phyloP scores from a whole-genome alignment of 2,888 invertebrate species.

The Epicampocera succincta region DNA sequence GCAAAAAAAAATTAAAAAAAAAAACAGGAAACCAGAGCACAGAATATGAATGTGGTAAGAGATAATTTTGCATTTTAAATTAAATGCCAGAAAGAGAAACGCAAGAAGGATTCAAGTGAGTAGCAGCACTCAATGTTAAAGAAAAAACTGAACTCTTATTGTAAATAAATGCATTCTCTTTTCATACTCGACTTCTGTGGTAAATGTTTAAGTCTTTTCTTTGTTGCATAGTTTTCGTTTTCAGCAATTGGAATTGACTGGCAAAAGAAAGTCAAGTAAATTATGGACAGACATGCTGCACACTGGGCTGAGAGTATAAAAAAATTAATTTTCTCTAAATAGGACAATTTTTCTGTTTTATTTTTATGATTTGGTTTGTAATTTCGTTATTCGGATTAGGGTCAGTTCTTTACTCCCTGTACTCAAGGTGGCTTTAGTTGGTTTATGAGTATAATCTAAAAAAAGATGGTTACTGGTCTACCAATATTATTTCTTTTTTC shows the following conservation, averaged over 20 bases:
- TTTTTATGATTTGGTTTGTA: no score
- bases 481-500: no score
- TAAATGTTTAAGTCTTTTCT: conserved; percentile 37
- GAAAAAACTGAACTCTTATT: conserved; percentile 10
- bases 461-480: no score
- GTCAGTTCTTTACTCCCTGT: no score
- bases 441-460: no score
- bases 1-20: neutral
- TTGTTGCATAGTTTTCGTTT: neutral
- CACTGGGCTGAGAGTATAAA: neutral
- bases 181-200: conserved; percentile 45
- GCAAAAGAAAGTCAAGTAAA: conserved; percentile 49
- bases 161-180: conserved; percentile 46
- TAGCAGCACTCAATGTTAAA: neutral
- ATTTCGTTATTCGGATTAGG: no score
- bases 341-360: no score
- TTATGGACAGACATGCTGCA: conserved; percentile 33
- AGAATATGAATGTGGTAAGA: conserved; percentile 59
- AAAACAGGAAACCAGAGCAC: conserved; percentile 5
- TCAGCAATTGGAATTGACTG: conserved; percentile 38
- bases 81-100: conserved; percentile 31
- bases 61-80: conserved; percentile 64
- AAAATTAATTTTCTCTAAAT: neutral
- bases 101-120: conserved; percentile 5
- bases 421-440: no score